phyloP scores from a whole-genome alignment of 2,888 invertebrate genomes.

The Psylliodes chrysocephalus region DNA sequence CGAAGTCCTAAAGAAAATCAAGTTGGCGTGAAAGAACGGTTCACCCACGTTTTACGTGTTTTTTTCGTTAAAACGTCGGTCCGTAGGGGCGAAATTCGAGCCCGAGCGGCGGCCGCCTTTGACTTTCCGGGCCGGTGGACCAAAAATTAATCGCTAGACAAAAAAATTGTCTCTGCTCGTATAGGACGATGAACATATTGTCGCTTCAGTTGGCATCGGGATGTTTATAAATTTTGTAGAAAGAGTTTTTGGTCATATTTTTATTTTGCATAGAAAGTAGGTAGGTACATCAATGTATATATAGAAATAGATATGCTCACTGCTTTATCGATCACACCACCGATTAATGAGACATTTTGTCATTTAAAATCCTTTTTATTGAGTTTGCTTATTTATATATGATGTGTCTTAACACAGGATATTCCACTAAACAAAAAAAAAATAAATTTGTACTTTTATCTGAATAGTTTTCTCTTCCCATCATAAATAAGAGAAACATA shows the following conservation, averaged over 20 bases:
- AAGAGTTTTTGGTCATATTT: conserved; percentile 2
- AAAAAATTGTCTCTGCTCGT: conserved; percentile 45
- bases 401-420: no score
- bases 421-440: no score
- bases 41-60: conserved; percentile 42
- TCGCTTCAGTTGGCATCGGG: conserved; percentile 38
- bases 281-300: no score
- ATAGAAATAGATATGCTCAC: no score
- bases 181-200: conserved; percentile 50
- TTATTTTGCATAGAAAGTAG: no score
- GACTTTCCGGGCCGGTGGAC: conserved; percentile 62
- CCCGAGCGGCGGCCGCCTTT: conserved; percentile 58
- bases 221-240: conserved; percentile 21
- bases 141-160: conserved; percentile 52
- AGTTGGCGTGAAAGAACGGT: conserved; percentile 47
- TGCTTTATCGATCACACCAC: no score
- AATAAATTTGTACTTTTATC: no score
- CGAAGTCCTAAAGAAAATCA: conserved; percentile 40
- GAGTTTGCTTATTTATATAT: no score
- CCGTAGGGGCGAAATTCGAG: conserved; percentile 46
- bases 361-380: no score
- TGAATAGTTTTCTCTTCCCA: no score
- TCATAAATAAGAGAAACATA: no score
- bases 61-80: conserved; percentile 40
- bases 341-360: no score